A percentile compares a stretch with the other conserved stretches of the same genome.
Conservation (phyloP, 2,113 vertebrate genomes). For the Tupaia chinensis region DNA sequence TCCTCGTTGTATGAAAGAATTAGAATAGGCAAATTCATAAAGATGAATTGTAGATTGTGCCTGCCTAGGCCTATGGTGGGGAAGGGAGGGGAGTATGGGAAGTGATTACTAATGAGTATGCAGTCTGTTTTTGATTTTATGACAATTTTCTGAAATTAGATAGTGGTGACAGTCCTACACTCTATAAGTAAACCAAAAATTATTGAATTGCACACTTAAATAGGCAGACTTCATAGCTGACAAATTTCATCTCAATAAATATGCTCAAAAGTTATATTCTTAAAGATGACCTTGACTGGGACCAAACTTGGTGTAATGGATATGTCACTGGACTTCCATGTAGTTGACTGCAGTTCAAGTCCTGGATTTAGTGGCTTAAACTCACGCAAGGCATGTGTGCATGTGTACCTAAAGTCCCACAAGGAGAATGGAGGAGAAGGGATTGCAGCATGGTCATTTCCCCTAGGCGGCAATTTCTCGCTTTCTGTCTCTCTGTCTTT, state of each 20-base stretch:
- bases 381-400: no score
- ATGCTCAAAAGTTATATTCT: not conserved
- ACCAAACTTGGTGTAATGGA: no score
- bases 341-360: no score
- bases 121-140: not conserved
- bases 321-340: no score
- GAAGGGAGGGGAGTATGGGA: accelerated
- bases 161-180: not conserved
- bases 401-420: no score
- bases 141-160: not conserved
- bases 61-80: not conserved
- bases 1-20: not conserved
- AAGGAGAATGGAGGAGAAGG: no score
- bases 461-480: no score
- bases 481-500: no score
- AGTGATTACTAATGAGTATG: not conserved
- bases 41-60: not conserved
- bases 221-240: not conserved
- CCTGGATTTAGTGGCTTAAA: no score
- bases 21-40: not conserved
- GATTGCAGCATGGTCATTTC: no score
- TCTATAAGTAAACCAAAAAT: not conserved
- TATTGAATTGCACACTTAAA: not conserved
- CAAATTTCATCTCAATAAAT: conserved; percentile 3
- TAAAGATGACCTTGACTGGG: not conserved